These are phyloP conservation scores for Gobiocypris rarus DNA, from an alignment of 2,113 vertebrate genomes.

Conservation along the genomic window DNA sequence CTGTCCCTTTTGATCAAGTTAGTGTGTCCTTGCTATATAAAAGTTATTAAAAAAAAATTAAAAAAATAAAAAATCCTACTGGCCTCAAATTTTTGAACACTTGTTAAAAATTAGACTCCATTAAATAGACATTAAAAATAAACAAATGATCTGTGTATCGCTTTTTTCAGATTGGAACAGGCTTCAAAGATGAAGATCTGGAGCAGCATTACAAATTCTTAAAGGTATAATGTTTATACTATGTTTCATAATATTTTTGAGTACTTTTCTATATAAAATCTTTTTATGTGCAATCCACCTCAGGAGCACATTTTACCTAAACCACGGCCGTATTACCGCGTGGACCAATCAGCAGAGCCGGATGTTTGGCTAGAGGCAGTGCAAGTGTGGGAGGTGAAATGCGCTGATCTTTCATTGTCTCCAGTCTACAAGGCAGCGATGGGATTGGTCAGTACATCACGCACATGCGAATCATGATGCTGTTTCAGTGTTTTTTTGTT, in stretches of 20 bases:
- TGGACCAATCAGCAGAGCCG: slow-evolving; percentile 80
- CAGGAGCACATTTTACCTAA: slow-evolving; percentile 82
- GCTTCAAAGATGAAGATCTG: slow-evolving; percentile 89
- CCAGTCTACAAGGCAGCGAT: slow-evolving; percentile 87
- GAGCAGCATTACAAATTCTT: slow-evolving; percentile 83
- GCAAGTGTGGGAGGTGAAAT: slow-evolving; percentile 92
- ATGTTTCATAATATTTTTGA: background rate
- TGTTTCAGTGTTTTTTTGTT: background rate
- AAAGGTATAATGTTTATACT: slow-evolving; percentile 75
- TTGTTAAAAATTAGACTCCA: background rate
- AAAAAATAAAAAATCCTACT: background rate
- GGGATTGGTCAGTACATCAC: slow-evolving; percentile 83
- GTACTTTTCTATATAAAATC: background rate
- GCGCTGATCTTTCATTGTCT: slow-evolving; percentile 88
- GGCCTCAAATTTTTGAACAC: background rate
- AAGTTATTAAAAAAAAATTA: too few species aligned
- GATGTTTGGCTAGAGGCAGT: slow-evolving; percentile 88
- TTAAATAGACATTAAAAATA: slow-evolving; percentile 23
- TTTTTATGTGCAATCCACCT: background rate
- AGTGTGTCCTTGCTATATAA: background rate
- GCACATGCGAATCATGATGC: background rate
- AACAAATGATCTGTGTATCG: background rate
- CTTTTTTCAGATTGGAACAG: slow-evolving; percentile 84
- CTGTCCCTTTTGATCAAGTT: background rate
- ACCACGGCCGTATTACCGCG: slow-evolving; percentile 84